Base-by-base conservation (phyloP, 2,888 invertebrate species). In the Leucozona laternaria region DNA sequence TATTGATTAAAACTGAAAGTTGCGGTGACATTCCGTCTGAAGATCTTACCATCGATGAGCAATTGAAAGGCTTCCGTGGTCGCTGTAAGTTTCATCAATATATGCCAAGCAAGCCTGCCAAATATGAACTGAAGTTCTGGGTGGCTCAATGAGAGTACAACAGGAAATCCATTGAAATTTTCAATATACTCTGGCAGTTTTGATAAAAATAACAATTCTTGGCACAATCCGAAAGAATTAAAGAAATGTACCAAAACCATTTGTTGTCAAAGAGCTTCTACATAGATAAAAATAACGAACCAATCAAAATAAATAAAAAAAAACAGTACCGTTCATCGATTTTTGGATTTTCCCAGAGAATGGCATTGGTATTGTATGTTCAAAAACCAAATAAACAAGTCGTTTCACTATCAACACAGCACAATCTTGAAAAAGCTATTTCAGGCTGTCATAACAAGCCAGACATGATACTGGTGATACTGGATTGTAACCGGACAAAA, bases 401-500 rank as follows among this genome's bases (percentile, higher is more conserved):
- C n/a, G n/a, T n/a, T n/a, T n/a, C n/a, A n/a, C n/a, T n/a, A 22
- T 22, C 6, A 13, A 28, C 53, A 15, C 25, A 57, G 4, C 57
- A 57, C 34, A 57, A 57, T 17, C 17, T 0, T 4, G 4, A 8
- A 2, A 57, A 57, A 5, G n/a, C 57, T 10, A 17, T 17, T 57
- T 57, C 57, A 10, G 57, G 31, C 34, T 31, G 10, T n/a, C 34
- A 28, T 15, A 55, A 25, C n/a, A 55, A 55, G 55, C 28, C 55
- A 2, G 28, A 7, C 0, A 55, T n/a, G n/a, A n/a, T n/a, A n/a
- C n/a, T n/a, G n/a, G n/a, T 55, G 31, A 31, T 31, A 57, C 3
- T 57, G 31, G n/a, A 57, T 17, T 71, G 57, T 17, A 71, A 71
- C 43, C 55, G 55, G 28, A 70, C 71, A 43, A 57, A 68, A 53